phyloP scores from a whole-genome alignment of 2,113 vertebrate species.

The Myiagra hebetior region DNA sequence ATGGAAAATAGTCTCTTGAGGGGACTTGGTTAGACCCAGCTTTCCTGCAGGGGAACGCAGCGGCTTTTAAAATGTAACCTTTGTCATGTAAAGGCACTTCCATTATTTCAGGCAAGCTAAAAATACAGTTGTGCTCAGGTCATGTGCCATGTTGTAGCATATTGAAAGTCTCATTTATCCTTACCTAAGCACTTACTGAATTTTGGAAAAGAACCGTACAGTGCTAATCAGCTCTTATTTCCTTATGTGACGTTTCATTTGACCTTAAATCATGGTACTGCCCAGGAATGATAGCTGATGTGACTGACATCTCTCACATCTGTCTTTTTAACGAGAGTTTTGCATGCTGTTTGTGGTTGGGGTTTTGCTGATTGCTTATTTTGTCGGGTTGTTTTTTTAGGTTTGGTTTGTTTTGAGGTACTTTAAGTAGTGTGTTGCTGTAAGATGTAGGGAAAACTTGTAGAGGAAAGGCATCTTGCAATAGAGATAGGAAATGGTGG shows the following conservation, averaged over 20 bases:
- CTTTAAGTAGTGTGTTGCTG: neutral
- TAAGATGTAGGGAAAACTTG: neutral
- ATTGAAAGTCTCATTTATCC: neutral
- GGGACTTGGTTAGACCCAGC: too few relatives aligned
- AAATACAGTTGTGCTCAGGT: neutral
- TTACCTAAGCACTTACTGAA: neutral
- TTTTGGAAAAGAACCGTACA: neutral
- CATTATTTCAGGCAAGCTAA: neutral
- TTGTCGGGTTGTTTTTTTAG: neutral
- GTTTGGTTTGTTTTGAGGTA: neutral
- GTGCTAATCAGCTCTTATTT: neutral
- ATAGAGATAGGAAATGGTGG: neutral
- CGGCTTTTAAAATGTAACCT: neutral
- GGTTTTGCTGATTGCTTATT: neutral
- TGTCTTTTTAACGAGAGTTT: neutral
- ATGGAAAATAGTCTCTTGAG: neutral
- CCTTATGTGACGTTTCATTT: neutral
- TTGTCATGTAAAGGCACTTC: neutral
- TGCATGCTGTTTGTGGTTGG: neutral
- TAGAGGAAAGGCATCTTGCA: neutral
- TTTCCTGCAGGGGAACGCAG: neutral
- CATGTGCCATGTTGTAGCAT: accelerated
- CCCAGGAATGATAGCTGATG: neutral
- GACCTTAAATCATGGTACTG: neutral
- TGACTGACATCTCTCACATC: neutral